Percentiles rank a stretch among this genome's conserved stretches.
These are phyloP conservation scores for Sphaerodactylus townsendi DNA, from an alignment of 2,113 vertebrate species.

Conservation along the genomic window DNA sequence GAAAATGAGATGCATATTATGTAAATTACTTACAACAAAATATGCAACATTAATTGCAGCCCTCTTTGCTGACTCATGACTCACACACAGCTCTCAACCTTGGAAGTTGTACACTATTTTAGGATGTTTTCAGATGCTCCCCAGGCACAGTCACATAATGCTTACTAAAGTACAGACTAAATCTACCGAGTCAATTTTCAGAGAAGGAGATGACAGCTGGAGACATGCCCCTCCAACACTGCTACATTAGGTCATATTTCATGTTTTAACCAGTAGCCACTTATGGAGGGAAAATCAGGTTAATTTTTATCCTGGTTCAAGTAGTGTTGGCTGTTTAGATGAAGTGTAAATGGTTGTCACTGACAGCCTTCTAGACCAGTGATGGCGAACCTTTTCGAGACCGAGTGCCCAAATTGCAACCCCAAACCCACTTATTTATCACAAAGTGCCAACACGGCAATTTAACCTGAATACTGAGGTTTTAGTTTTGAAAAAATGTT, in stretches of 20 bases:
- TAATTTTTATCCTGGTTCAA: background rate
- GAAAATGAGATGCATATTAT: constrained; percentile 9
- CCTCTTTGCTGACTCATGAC: constrained; percentile 1
- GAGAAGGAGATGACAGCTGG: background rate
- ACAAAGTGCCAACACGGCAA: too few species aligned
- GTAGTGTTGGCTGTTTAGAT: background rate
- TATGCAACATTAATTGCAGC: constrained; percentile 1
- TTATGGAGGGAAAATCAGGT: background rate
- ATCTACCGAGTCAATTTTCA: background rate
- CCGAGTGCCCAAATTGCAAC: too few species aligned
- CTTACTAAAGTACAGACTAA: background rate
- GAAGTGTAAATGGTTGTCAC: background rate
- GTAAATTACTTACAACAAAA: constrained; percentile 17
- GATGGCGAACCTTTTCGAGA: too few species aligned
- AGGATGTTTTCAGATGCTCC: background rate
- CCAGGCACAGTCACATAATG: background rate
- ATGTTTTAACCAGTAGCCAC: background rate
- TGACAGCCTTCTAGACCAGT: background rate
- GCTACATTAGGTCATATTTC: background rate
- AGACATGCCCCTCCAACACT: background rate
- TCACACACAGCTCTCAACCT: background rate
- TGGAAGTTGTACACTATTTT: background rate
- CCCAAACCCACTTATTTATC: too few species aligned
- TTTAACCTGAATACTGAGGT: too few species aligned
- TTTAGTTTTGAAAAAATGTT: too few species aligned